These are phyloP conservation scores for Eupsittula cactorum DNA, from an alignment of 2,113 vertebrate genomes.

Conservation along the genomic window DNA sequence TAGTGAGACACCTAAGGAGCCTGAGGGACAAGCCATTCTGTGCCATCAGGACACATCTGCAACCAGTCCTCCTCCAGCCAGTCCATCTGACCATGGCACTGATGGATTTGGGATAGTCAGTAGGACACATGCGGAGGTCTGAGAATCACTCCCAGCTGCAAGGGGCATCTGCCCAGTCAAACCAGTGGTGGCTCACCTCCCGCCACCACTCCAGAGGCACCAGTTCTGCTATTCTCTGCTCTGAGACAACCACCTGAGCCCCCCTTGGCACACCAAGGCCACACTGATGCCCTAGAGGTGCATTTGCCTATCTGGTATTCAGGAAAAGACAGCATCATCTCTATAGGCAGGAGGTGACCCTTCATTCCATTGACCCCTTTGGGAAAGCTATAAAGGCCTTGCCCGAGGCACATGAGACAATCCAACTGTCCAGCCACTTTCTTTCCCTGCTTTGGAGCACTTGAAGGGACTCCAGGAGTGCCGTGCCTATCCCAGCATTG, in stretches of 20 bases:
- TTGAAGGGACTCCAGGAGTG: neutral
- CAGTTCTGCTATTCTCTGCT: neutral
- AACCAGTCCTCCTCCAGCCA: neutral
- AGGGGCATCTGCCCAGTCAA: neutral
- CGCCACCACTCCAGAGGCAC: rapidly evolving
- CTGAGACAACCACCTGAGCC: neutral
- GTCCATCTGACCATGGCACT: neutral
- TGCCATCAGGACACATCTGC: neutral
- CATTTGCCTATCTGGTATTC: neutral
- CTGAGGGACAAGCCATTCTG: neutral
- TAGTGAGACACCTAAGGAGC: neutral
- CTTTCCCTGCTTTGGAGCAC: neutral
- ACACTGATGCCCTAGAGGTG: neutral
- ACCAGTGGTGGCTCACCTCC: neutral
- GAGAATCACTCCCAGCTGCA: neutral
- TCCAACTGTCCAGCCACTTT: neutral
- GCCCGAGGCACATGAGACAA: neutral
- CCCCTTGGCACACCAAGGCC: neutral
- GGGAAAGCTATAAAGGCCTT: neutral
- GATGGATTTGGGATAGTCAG: neutral
- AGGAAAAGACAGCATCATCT: neutral
- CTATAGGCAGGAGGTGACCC: neutral
- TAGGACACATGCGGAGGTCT: neutral
- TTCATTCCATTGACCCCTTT: neutral
- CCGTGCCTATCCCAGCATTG: neutral